phyloP scores from a whole-genome alignment of 2,113 vertebrate genomes.

The Hepsetus odoe region DNA sequence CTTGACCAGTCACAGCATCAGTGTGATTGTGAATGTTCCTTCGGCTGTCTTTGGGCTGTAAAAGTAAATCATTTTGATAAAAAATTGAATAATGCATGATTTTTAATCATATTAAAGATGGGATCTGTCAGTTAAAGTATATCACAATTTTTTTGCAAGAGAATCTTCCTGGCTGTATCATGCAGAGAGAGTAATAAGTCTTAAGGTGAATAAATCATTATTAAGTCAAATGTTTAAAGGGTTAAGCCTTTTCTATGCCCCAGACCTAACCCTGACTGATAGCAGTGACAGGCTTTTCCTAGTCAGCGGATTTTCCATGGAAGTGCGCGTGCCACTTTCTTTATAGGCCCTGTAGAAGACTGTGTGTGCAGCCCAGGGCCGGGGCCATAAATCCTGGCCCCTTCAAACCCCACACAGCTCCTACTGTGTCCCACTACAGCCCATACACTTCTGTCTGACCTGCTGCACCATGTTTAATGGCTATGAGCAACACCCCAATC shows the following conservation, averaged over 20 bases:
- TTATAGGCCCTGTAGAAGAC: constrained; percentile 67
- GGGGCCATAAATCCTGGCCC: constrained; percentile 47
- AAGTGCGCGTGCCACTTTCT: constrained; percentile 64
- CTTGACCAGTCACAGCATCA: too few relatives aligned
- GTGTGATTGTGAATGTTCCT: too few relatives aligned
- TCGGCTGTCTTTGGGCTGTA: too few relatives aligned
- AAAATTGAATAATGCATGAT: too few relatives aligned
- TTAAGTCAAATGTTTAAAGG: background rate
- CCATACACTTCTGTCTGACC: constrained; percentile 37
- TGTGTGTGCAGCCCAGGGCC: constrained; percentile 54
- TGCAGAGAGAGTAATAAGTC: too few relatives aligned
- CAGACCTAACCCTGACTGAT: constrained; percentile 52
- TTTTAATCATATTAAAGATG: too few relatives aligned
- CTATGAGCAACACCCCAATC: constrained; percentile 40
- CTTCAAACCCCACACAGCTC: constrained; percentile 33
- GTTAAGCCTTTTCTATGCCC: constrained; percentile 22
- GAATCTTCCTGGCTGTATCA: too few relatives aligned
- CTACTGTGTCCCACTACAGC: constrained; percentile 11
- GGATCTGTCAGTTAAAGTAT: too few relatives aligned
- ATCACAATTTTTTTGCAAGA: too few relatives aligned
- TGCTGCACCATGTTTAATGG: constrained; percentile 45
- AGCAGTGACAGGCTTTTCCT: constrained; percentile 60
- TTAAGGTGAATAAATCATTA: background rate
- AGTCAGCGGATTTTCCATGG: constrained; percentile 64
- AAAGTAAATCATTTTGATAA: too few relatives aligned